Conservation (phyloP, 2,113 vertebrate species). For the Lepidothrix coronata region DNA sequence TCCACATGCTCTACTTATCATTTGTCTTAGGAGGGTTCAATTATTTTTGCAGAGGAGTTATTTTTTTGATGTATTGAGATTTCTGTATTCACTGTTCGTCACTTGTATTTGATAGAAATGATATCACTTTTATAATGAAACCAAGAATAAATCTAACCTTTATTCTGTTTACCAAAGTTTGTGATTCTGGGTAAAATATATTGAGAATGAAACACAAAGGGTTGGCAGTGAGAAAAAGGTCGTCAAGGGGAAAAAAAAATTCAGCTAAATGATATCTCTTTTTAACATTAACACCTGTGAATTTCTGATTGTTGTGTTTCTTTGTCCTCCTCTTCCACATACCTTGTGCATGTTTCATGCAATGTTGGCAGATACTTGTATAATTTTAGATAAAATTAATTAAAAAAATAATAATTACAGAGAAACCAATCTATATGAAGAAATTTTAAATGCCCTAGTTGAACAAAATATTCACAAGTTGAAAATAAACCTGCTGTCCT, state of each 20-base stretch:
- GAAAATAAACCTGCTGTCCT: neutral
- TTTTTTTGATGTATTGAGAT: neutral
- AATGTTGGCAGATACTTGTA: neutral
- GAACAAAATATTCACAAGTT: neutral
- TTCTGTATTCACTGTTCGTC: neutral
- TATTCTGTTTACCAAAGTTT: neutral
- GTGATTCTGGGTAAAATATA: neutral
- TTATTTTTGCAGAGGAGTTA: neutral
- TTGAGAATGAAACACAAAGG: neutral
- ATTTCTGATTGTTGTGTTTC: neutral
- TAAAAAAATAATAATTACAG: neutral
- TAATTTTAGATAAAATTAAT: neutral
- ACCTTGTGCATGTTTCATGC: neutral
- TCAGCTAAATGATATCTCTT: neutral
- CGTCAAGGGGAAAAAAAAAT: neutral
- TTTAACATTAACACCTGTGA: neutral
- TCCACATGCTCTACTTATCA: neutral
- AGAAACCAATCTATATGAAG: neutral
- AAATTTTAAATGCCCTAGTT: neutral
- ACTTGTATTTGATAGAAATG: neutral
- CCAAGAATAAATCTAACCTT: neutral
- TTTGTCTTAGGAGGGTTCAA: accelerated
- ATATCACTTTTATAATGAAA: neutral
- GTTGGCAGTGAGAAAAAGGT: neutral
- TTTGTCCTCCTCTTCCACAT: neutral